phyloP scores from a whole-genome alignment of 2,797 vertebrate species.

The Buceros bicornis region DNA sequence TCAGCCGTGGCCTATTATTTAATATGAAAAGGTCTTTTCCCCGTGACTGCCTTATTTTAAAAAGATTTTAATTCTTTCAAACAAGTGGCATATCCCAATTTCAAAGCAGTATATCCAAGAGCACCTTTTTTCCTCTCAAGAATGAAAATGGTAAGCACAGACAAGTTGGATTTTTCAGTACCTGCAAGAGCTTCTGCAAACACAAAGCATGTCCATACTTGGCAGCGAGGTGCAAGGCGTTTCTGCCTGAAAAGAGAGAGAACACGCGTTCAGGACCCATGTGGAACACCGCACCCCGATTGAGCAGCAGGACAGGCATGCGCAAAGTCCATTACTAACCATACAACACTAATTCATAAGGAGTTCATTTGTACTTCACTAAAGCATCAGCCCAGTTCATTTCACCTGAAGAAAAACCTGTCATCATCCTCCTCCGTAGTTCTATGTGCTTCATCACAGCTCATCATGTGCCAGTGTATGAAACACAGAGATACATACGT shows the following conservation, averaged over 20 bases:
- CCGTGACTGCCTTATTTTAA: neutral
- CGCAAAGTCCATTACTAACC: neutral
- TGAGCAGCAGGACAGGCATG: too few species aligned
- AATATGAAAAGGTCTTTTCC: neutral
- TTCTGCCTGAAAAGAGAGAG: constrained; percentile 85
- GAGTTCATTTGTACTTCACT: neutral
- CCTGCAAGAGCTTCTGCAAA: constrained; percentile 96
- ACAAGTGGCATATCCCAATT: neutral
- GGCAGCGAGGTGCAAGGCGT: constrained; percentile 92
- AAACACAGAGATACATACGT: neutral
- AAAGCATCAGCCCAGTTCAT: neutral
- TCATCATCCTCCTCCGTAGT: neutral
- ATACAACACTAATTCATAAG: too few species aligned
- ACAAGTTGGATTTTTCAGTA: constrained; percentile 66
- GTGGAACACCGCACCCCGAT: neutral
- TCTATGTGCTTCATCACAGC: neutral
- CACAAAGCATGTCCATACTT: constrained; percentile 93
- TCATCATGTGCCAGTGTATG: neutral
- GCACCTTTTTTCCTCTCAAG: neutral
- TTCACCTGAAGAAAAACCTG: neutral
- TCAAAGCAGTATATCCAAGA: neutral
- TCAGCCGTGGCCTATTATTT: neutral
- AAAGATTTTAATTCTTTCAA: accelerated
- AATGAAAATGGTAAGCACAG: neutral
- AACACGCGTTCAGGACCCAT: neutral